These are phyloP conservation scores for Morinoia aosen DNA, from an alignment of 2,888 invertebrate genomes.

Conservation along the genomic window DNA sequence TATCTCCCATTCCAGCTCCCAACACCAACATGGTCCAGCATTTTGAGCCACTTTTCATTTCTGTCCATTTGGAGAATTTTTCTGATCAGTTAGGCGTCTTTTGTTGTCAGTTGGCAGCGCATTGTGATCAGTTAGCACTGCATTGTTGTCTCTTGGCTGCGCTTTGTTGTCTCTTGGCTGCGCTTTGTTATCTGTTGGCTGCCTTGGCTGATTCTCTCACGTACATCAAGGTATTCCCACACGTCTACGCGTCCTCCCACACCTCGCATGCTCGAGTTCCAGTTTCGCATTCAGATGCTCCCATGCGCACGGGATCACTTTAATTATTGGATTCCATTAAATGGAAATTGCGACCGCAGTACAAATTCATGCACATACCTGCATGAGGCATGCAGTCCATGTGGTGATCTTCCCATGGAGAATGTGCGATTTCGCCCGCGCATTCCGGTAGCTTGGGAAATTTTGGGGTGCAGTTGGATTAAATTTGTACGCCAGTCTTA, in stretches of 20 bases:
- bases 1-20: not conserved
- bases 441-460: not conserved
- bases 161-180: not conserved
- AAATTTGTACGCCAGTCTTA: no score
- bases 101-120: not conserved
- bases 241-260: not conserved
- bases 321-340: slow-evolving; percentile 24
- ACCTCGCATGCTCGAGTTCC: no score
- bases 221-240: not conserved
- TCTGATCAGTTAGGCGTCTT: not conserved
- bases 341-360: not conserved
- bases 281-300: not conserved
- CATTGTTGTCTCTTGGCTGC: not conserved
- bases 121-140: not conserved
- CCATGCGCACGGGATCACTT: not conserved
- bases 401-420: not conserved
- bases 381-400: not conserved
- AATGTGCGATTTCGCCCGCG: not conserved
- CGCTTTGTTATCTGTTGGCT: not conserved
- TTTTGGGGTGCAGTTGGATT: not conserved
- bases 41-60: not conserved
- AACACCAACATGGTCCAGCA: not conserved
- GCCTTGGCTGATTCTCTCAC: not conserved
- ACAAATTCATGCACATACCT: slow-evolving; percentile 38
- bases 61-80: not conserved